Conservation (phyloP, 2,113 vertebrate species). For the Apistogramma diplotaenia region DNA sequence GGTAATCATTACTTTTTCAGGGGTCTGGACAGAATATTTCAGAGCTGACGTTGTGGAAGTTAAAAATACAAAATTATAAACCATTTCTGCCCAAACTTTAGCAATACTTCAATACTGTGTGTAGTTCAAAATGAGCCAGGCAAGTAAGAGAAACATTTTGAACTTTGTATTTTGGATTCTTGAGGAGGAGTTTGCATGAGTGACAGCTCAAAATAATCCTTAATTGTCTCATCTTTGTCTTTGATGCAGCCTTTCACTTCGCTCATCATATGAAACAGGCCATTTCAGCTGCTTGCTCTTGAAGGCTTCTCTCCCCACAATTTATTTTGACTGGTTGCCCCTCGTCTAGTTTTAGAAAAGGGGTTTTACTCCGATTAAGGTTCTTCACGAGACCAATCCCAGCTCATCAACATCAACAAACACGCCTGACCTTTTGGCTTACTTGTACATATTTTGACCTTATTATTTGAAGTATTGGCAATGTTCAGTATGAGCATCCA, state of each 20-base stretch:
- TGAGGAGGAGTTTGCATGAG: background rate
- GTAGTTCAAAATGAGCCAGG: background rate
- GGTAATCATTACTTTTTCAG: background rate
- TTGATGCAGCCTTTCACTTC: background rate
- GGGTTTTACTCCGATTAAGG: background rate
- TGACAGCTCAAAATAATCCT: background rate
- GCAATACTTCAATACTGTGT: background rate
- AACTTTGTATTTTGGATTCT: background rate
- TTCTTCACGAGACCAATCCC: background rate
- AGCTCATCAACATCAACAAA: background rate
- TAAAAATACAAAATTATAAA: background rate
- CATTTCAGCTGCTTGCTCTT: background rate
- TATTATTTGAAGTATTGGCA: background rate
- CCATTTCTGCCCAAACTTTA: background rate
- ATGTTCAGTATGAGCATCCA: background rate
- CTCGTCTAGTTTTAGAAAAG: background rate
- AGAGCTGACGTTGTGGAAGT: background rate
- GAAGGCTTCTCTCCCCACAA: background rate
- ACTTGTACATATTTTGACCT: background rate
- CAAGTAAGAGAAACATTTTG: background rate
- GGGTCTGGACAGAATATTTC: background rate
- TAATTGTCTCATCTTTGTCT: background rate
- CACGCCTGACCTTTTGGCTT: background rate
- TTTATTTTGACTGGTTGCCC: background rate
- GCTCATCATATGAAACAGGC: rapidly evolving